A percentile compares a stretch with the other conserved stretches of the same genome.
These are phyloP conservation scores for Casuarius casuarius DNA, from an alignment of 2,113 vertebrate genomes.

Conservation along the genomic window DNA sequence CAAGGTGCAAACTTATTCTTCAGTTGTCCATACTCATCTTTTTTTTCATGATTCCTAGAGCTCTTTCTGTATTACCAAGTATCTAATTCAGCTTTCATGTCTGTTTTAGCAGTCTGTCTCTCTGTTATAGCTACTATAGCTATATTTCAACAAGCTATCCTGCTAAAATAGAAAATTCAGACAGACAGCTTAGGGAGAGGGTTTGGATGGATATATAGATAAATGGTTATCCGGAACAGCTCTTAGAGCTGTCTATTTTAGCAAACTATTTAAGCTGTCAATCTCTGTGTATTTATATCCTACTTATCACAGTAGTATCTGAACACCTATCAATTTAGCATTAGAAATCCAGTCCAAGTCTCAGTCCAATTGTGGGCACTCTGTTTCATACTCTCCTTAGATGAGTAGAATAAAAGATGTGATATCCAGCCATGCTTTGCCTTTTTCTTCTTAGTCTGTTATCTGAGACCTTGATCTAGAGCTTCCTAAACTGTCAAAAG, in stretches of 20 bases:
- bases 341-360: conserved; percentile 53
- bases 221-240: background rate
- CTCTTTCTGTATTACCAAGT: background rate
- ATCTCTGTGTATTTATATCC: conserved; percentile 39
- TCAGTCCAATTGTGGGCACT: background rate
- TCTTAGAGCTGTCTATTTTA: conserved; percentile 31
- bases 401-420: background rate
- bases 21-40: background rate
- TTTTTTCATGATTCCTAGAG: background rate
- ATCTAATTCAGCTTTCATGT: background rate
- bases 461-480: background rate
- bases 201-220: conserved; percentile 43
- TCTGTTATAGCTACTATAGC: conserved; percentile 6
- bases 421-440: background rate
- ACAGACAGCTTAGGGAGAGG: conserved; percentile 5
- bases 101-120: conserved; percentile 16
- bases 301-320: conserved; percentile 31
- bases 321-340: conserved; percentile 46
- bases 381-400: background rate
- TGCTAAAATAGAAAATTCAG: conserved; percentile 37
- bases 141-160: conserved; percentile 1
- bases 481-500: background rate
- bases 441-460: background rate
- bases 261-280: conserved; percentile 47
- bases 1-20: background rate